Conservation (phyloP, 2,113 vertebrate genomes). For the Eolophus roseicapilla region DNA sequence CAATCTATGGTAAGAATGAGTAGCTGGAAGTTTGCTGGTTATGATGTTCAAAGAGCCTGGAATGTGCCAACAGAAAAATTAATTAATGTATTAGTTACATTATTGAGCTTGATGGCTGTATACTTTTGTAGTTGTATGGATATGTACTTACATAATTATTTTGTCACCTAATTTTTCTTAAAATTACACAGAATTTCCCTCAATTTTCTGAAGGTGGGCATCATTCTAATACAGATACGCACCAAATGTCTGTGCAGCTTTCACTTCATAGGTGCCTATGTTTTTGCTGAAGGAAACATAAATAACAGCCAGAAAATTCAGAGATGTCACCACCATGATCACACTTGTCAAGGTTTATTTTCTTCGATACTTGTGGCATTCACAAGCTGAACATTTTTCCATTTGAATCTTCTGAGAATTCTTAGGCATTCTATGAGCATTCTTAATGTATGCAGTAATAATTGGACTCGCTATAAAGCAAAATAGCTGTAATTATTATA, state of each 20-base stretch:
- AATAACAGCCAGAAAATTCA: neutral
- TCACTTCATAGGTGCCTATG: rapidly evolving
- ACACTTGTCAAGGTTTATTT: neutral
- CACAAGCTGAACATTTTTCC: neutral
- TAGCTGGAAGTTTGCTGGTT: neutral
- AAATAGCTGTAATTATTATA: neutral
- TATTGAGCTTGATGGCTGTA: neutral
- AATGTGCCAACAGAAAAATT: neutral
- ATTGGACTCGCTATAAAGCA: neutral
- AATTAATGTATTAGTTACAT: neutral
- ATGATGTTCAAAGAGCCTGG: neutral
- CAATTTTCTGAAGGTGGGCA: neutral
- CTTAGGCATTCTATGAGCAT: neutral
- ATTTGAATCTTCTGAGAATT: neutral
- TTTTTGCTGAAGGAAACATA: neutral
- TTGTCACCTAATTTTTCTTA: neutral
- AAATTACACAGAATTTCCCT: neutral
- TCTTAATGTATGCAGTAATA: neutral
- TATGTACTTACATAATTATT: neutral
- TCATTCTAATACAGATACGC: neutral
- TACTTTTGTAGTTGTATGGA: neutral
- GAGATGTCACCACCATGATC: neutral
- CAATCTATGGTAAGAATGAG: neutral
- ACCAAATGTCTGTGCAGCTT: neutral
- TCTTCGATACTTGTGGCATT: neutral